Percentiles rank a stretch among this genome's conserved stretches.
Evolutionary conservation across 2,888 invertebrate species (phyloP).

Genomic region (Quadriops clusia): DNA sequence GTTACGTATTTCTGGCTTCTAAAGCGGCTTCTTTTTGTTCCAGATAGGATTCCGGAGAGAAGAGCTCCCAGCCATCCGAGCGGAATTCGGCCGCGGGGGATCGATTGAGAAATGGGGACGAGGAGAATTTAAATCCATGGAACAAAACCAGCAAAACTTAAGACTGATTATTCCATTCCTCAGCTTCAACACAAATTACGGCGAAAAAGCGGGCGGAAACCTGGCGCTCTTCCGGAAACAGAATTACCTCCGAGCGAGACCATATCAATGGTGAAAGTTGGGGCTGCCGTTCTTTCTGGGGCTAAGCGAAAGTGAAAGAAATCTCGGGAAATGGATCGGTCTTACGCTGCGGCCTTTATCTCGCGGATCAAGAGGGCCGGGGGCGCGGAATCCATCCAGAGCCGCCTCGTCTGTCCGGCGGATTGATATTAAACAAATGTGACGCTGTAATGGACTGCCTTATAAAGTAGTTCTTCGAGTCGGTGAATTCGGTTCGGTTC

Average conservation of each 20-base stretch:
- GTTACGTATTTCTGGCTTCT: no score
- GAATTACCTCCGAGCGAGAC: slow-evolving; percentile 12
- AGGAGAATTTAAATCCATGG: slow-evolving; percentile 16
- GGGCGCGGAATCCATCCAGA: not conserved
- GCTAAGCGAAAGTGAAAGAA: no score
- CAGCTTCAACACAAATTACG: slow-evolving; percentile 17
- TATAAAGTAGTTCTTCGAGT: slow-evolving; percentile 21
- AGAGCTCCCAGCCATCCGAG: no score
- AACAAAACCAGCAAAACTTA: slow-evolving; percentile 12
- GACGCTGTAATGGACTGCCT: slow-evolving; percentile 20
- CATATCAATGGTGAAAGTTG: slow-evolving; percentile 1
- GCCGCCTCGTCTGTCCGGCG: slow-evolving; percentile 8
- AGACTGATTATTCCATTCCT: slow-evolving; percentile 22
- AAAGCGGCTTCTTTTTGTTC: no score
- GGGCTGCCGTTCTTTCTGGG: no score
- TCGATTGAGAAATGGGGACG: slow-evolving; percentile 17
- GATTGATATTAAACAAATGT: slow-evolving; percentile 17
- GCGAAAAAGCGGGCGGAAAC: slow-evolving; percentile 9
- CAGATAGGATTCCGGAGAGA: no score
- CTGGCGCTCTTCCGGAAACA: slow-evolving; percentile 9
- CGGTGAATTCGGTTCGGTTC: slow-evolving; percentile 18
- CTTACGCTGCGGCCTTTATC: no score
- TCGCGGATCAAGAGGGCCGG: no score
- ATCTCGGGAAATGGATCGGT: no score
- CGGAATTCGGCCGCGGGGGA: no score